Percentiles rank a stretch among this genome's conserved stretches.
Evolutionary conservation across 1,140 invertebrate species (phyloP).

Genomic region (Pseudobourletiella spinata): DNA sequence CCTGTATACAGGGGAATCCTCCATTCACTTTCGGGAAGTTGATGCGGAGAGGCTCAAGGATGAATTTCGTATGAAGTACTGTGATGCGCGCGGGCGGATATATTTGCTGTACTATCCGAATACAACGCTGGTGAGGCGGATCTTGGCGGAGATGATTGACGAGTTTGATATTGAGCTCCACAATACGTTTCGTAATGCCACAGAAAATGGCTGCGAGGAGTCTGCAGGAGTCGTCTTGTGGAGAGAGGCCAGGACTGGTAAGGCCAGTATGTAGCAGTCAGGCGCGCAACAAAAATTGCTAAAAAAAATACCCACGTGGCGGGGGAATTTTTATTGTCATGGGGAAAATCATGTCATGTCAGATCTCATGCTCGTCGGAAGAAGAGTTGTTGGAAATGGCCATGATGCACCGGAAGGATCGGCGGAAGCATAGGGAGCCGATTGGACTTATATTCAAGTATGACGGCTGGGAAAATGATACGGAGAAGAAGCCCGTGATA

Average conservation of each 20-base stretch:
- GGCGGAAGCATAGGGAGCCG: background rate
- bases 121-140: background rate
- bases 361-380: background rate
- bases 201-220: background rate
- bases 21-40: no score
- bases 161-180: background rate
- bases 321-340: no score
- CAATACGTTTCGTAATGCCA: background rate
- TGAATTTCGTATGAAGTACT: background rate
- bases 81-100: background rate
- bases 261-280: no score
- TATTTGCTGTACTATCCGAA: conserved; percentile 2
- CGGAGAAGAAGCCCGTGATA: background rate
- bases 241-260: background rate
- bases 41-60: background rate
- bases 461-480: conserved; percentile 1
- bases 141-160: background rate
- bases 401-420: background rate
- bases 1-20: no score
- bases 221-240: background rate
- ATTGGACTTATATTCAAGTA: conserved; percentile 14
- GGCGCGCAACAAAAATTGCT: no score
- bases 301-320: no score
- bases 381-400: conserved; percentile 11
- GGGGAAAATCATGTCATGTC: no score